These are phyloP conservation scores for Andrena hattorfiana DNA, from an alignment of 2,888 invertebrate species.

Conservation along the genomic window DNA sequence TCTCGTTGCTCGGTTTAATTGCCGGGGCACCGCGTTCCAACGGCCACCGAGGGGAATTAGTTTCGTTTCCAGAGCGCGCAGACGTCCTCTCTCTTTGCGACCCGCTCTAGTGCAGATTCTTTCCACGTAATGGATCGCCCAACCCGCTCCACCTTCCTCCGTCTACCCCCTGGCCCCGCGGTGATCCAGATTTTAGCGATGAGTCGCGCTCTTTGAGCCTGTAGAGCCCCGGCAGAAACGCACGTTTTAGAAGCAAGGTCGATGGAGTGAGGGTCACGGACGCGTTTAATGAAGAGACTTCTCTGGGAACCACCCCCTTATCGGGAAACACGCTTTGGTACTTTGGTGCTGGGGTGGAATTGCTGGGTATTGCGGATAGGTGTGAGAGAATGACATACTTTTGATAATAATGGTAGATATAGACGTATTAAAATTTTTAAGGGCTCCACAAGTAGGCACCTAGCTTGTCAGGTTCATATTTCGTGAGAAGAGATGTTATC, in stretches of 20 bases:
- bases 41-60: constrained; percentile 12
- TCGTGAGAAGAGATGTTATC: too few relatives aligned
- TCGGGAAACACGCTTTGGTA: background rate
- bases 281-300: constrained; percentile 11
- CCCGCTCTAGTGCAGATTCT: background rate
- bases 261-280: background rate
- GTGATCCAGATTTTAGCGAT: constrained; percentile 35
- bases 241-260: constrained; percentile 26
- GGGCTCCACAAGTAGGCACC: too few relatives aligned
- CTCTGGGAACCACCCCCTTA: background rate
- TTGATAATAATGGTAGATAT: too few relatives aligned
- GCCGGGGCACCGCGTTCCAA: constrained; percentile 9
- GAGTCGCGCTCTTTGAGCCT: background rate
- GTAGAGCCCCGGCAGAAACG: constrained; percentile 4
- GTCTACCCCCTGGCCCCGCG: background rate
- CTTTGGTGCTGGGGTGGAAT: too few relatives aligned
- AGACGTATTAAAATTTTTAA: too few relatives aligned
- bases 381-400: too few relatives aligned
- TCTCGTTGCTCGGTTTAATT: background rate
- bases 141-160: background rate
- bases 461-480: too few relatives aligned
- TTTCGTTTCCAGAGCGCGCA: constrained; percentile 2
- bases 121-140: constrained; percentile 25
- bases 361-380: too few relatives aligned
- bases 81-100: background rate